Base-by-base conservation (phyloP, 2,888 invertebrate genomes). In the Podotricha telesiphe region DNA sequence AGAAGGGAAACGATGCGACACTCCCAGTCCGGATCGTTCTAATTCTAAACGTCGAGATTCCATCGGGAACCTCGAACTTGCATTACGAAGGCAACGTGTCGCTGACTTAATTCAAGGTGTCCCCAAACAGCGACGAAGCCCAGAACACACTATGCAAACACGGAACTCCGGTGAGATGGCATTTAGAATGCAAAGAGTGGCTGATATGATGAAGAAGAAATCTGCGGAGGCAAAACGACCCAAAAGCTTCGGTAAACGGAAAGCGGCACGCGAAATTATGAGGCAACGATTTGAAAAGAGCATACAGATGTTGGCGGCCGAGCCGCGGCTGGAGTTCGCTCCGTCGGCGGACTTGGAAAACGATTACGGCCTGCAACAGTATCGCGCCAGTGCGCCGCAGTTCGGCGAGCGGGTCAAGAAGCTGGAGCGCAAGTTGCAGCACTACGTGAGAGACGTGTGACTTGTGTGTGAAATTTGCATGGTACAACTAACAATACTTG, bases 251-350 rank as follows among this genome's bases (percentile, higher is more conserved):
- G 84, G 89, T 0, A 79, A 87, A 34, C 75, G 90, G 42, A 86
- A 86, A 62, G 88, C 89, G 0, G 89, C 90, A 0, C 77, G 90
- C 73, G 95, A 97, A 77, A 95, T 96, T 79, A 95, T 95, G 88
- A 95, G 95, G 79, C 97, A 96, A 56, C 95, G 97, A 77, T 96
- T 97, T 81, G 97, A 97, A 86, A 97, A 97, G 88, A 97, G 97
- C 84, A 94, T 97, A 89, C 96, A 96, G 86, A 96, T 97, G 96
- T 88, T 97, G 78, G 96, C 96, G 79, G 95, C 96, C 2, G 97
- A 97, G 84, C 95, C 95, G 59, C 94, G 95, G 72, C 88, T 94
- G 75, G 92, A 93, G 58, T 82, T 87, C 48, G 91, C 94, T 64
- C 94, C 94, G 61, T 94, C 95, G 37, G 93, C 93, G 4, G 95